Percentiles rank a stretch among this genome's conserved stretches.
These are phyloP conservation scores for Salminus brasiliensis DNA, from an alignment of 2,113 vertebrate genomes.

Conservation along the genomic window DNA sequence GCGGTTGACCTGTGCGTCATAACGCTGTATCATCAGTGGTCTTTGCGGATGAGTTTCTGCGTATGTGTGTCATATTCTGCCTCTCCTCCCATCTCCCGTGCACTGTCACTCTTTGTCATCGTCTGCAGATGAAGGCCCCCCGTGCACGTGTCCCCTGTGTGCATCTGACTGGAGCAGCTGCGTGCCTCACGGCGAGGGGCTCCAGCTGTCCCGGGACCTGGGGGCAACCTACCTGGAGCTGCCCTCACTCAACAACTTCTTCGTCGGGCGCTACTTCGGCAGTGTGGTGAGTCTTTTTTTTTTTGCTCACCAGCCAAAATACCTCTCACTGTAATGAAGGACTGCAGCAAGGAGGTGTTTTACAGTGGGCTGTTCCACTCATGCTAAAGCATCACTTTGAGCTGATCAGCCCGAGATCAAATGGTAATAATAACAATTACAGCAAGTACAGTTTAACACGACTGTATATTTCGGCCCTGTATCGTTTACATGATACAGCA, in stretches of 20 bases:
- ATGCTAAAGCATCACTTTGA: too few species aligned
- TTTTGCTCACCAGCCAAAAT: neutral
- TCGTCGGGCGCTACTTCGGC: conserved; percentile 92
- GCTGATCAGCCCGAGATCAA: too few species aligned
- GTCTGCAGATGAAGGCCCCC: conserved; percentile 81
- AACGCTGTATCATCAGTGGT: neutral
- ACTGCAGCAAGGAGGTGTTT: too few species aligned
- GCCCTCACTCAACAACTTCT: conserved; percentile 90
- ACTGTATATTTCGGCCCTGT: too few species aligned
- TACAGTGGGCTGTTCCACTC: too few species aligned
- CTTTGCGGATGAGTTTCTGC: neutral
- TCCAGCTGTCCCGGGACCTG: conserved; percentile 91
- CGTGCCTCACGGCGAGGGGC: conserved; percentile 88
- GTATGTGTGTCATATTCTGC: conserved; percentile 35
- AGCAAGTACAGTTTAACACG: too few species aligned
- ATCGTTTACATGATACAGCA: too few species aligned
- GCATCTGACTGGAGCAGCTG: conserved; percentile 90
- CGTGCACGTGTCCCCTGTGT: conserved; percentile 92
- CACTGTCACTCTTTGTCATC: conserved; percentile 35
- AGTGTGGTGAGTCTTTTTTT: conserved; percentile 83
- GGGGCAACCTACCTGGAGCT: conserved; percentile 93
- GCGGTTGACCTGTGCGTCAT: conserved; percentile 22
- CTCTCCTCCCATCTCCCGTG: conserved; percentile 45
- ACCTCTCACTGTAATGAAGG: too few species aligned
- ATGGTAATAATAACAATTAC: too few species aligned